Evolutionary conservation across 2,797 vertebrate genomes (phyloP), one percentile per base, ranked within the genome.

Genomic region (Malurus leucopterus): DNA sequence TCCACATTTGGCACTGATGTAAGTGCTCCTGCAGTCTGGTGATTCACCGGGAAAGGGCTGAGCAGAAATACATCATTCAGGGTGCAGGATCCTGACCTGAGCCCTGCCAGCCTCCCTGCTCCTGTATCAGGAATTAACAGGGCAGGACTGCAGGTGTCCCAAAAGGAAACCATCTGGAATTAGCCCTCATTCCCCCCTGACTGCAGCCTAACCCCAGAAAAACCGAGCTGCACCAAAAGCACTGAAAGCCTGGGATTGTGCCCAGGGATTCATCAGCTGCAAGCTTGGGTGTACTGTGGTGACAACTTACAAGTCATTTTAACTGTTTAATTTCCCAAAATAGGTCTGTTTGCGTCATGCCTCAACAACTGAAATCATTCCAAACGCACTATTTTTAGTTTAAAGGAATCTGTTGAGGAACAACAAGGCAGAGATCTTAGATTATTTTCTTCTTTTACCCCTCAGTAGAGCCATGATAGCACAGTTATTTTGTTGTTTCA

Each of bases 1-100:
- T 88, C 76, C 70, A 79, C 67, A 91, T n/a, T 73, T 95, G 79
- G 64, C 80, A 88, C 32, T 73, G 64, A 63, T 71, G 69, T 30
- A 71, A 75, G 79, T 61, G 30, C 64, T 94, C 86, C 85, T 91
- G 30, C 9, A 19, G 54, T 46, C 92, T 43, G 19, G 54, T 12
- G n/a, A 77, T 81, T 76, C 86, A 73, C 59, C 8, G 26, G 36
- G 61, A 73, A 51, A 64, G 53, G 32, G 36, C 38, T 34, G 67
- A 80, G 79, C 73, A 68, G 84, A 72, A 84, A 74, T 8, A 27
- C n/a, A 21, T 81, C 54, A 22, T 63, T 72, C 53, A 40, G 67
- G 58, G 24, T 8, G 3, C 32, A 75, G 49, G 40, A 57, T 57
- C 7, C 3, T 57, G 27, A 62, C 57, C 61, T 40, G 53, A 82